These are phyloP conservation scores for Cotesia typhae DNA, from an alignment of 1,140 invertebrate genomes.

Conservation along the genomic window DNA sequence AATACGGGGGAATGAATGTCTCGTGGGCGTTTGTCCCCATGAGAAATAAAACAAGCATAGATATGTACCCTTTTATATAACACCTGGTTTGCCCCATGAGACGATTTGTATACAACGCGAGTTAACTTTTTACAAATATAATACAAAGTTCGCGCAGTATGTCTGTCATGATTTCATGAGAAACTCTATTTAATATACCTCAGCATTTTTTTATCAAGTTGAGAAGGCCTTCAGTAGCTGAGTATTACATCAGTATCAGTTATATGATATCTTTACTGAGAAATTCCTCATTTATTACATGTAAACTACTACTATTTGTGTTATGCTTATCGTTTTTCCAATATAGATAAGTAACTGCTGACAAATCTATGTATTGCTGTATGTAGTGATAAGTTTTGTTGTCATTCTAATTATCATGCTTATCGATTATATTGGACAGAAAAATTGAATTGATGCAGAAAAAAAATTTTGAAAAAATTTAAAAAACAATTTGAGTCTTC, in stretches of 20 bases:
- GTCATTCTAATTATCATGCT: no score
- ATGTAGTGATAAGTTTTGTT: no score
- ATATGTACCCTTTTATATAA: conserved; percentile 5
- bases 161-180: neutral
- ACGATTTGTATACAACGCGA: neutral
- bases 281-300: conserved; percentile 13
- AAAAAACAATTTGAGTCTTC: no score
- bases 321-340: neutral
- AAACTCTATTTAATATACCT: conserved; percentile 3
- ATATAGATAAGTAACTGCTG: neutral
- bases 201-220: conserved; percentile 17
- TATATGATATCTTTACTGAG: conserved; percentile 17
- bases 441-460: no score
- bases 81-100: neutral
- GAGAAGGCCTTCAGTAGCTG: neutral
- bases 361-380: no score
- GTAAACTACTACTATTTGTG: conserved; percentile 1
- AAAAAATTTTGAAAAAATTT: no score
- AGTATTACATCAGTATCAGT: conserved; percentile 17
- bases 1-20: conserved; percentile 48
- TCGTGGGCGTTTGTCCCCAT: conserved; percentile 51
- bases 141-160: neutral
- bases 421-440: no score
- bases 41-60: conserved; percentile 43
- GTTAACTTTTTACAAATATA: neutral